phyloP scores from a whole-genome alignment of 2,797 vertebrate species.

The Sus cebifrons region DNA sequence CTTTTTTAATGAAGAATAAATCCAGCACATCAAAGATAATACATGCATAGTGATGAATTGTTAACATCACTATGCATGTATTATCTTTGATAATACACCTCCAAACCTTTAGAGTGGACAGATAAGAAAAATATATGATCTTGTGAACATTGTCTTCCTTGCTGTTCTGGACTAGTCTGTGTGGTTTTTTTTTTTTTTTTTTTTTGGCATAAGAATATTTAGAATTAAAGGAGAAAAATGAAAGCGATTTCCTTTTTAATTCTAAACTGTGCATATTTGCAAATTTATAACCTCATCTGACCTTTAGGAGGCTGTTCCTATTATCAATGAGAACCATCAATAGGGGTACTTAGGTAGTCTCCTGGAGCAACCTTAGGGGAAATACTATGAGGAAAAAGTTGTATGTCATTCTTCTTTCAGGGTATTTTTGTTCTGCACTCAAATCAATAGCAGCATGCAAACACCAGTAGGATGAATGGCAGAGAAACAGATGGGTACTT shows the following conservation, averaged over 20 bases:
- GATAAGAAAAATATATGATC: slow-evolving; percentile 12
- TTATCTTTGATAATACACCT: neutral
- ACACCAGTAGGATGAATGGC: neutral
- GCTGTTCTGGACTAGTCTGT: slow-evolving; percentile 41
- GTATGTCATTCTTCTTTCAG: neutral
- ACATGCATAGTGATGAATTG: neutral
- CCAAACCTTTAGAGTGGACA: neutral
- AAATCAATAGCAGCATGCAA: slow-evolving; percentile 15
- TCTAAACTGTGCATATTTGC: slow-evolving; percentile 60
- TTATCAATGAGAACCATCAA: slow-evolving; percentile 55
- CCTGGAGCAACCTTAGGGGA: neutral
- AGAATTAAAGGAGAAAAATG: slow-evolving; percentile 60
- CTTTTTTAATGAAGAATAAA: slow-evolving; percentile 65
- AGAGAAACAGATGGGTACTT: slow-evolving; percentile 3
- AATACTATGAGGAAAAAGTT: neutral
- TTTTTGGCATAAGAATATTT: slow-evolving; percentile 68
- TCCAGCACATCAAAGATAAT: slow-evolving; percentile 10
- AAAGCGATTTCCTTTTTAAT: slow-evolving; percentile 64
- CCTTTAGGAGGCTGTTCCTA: neutral
- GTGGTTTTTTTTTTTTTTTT: slow-evolving; percentile 4
- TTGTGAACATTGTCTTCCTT: slow-evolving; percentile 42
- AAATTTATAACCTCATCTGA: slow-evolving; percentile 56
- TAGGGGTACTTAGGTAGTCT: slow-evolving; percentile 42
- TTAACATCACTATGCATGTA: no score
- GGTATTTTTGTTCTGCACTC: slow-evolving; percentile 25